Base-by-base conservation (phyloP, 2,113 vertebrate species). In the Phalacrocorax brasilianus region DNA sequence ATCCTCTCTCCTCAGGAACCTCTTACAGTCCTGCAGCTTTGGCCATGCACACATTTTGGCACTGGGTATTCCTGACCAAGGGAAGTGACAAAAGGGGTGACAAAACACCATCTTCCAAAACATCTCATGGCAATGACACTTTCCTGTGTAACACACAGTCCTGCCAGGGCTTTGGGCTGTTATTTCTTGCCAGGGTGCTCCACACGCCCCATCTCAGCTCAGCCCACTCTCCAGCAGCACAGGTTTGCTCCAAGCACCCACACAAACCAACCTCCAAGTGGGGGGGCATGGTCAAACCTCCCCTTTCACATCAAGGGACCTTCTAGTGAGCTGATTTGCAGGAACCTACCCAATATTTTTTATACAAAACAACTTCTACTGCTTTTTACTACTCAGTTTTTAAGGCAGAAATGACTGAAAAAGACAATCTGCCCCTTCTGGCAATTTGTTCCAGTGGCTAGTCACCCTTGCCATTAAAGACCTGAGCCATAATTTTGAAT, bases 21-120 rank as follows among this genome's bases (percentile, higher is more conserved):
- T 47, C 62, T 24, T 18, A 4, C 14, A 23, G 40, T 61, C 59
- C 68, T 80, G 44, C 52, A 83, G 44, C 9, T 76, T 67, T 24
- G 32, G 32, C 38, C 42, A 50, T 0, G 4, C 7, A 35, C 23
- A 12, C 3, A 0, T 38, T 40, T 33, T 66, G 42, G 5, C 27
- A 61, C 21, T 35, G 23, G 11, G 5, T 59, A 50, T 28, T 88
- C 44, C 47, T 67, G 27, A 62, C 13, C 2, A 2, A 79, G 33
- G 49, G 30, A 40, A 1, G 26, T 38, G 38, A 38, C 9, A 40
- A 14, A 88, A 79, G 32, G 75, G 28, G 12, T 63, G 47, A 76
- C 27, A 65, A 68, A 74, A 59, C 0, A 2, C 33, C 23, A 26
- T 55, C 61, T 85, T 84, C 50, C 21, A 35, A 91, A 94, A 32